Evolutionary conservation across 1,140 invertebrate genomes (phyloP).

Genomic region (Hirudo medicinalis): DNA sequence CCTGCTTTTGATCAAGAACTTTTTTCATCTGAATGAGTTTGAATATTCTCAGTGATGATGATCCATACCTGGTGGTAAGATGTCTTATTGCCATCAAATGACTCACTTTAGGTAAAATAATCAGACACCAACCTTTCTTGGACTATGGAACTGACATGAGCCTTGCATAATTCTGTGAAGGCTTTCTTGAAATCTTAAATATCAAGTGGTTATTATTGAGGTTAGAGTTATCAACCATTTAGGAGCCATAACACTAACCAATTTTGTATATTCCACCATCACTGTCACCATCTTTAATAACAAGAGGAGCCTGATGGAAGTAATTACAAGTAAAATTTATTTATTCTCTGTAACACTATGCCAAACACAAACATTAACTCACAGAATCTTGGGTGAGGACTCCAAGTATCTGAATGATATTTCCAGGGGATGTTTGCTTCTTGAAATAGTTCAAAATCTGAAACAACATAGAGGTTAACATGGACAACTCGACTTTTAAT

Average conservation of each 20-base stretch:
- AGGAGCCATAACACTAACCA: not conserved
- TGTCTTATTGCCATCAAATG: no score
- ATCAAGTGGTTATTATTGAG: not conserved
- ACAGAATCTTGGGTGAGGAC: no score
- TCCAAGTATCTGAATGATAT: no score
- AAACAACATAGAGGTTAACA: no score
- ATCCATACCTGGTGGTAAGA: not conserved
- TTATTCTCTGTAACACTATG: no score
- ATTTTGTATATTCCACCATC: constrained; percentile 3
- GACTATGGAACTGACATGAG: constrained; percentile 4
- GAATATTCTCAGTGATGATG: constrained; percentile 3
- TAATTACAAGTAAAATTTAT: not conserved
- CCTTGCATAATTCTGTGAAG: not conserved
- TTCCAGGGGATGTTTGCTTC: no score
- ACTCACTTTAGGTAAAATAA: no score
- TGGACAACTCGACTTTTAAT: no score
- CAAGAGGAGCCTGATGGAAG: not conserved
- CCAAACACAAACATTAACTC: no score
- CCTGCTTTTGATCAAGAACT: constrained; percentile 9
- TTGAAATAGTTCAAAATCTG: no score
- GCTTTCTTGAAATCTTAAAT: not conserved
- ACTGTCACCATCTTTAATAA: constrained; percentile 11
- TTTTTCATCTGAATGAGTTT: not conserved
- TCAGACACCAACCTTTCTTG: not conserved
- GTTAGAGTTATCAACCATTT: not conserved